These are phyloP conservation scores for Catamblyrhynchus diadema DNA, from an alignment of 2,797 vertebrate genomes.

Conservation along the genomic window DNA sequence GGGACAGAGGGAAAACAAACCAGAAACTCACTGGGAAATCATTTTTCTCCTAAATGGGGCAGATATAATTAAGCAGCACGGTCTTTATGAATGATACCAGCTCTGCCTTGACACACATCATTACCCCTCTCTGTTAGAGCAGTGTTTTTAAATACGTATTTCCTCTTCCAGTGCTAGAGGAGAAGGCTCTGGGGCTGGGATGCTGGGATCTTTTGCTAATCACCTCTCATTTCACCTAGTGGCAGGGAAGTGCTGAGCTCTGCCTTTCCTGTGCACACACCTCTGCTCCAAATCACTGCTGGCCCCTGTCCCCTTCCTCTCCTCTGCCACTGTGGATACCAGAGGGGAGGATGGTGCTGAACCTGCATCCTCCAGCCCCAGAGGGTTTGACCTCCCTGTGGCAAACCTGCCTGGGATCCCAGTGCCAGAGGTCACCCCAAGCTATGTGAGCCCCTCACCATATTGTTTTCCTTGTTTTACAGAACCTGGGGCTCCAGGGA, in stretches of 20 bases:
- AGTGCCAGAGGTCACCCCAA: neutral
- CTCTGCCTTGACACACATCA: slow-evolving; percentile 57
- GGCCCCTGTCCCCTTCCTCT: neutral
- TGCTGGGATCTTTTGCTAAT: neutral
- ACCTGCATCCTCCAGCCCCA: neutral
- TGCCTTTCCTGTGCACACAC: neutral
- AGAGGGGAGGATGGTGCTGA: accelerated
- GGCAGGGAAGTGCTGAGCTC: neutral
- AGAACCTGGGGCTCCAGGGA: neutral
- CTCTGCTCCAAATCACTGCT: neutral
- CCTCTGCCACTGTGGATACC: accelerated
- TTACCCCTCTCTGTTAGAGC: slow-evolving; percentile 24
- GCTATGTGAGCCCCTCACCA: neutral
- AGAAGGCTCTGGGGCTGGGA: neutral
- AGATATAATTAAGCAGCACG: slow-evolving; percentile 44
- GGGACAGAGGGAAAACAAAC: slow-evolving; percentile 8
- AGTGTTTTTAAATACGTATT: slow-evolving; percentile 15
- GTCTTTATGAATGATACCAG: slow-evolving; percentile 47
- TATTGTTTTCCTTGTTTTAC: neutral
- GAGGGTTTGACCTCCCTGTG: neutral
- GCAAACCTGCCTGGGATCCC: neutral
- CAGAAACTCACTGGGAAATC: slow-evolving; percentile 16
- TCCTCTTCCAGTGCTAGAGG: neutral
- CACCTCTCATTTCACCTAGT: neutral
- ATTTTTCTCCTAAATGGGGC: slow-evolving; percentile 36